Base-by-base conservation (phyloP, 2,113 vertebrate genomes). In the Hippopotamus amphibius region DNA sequence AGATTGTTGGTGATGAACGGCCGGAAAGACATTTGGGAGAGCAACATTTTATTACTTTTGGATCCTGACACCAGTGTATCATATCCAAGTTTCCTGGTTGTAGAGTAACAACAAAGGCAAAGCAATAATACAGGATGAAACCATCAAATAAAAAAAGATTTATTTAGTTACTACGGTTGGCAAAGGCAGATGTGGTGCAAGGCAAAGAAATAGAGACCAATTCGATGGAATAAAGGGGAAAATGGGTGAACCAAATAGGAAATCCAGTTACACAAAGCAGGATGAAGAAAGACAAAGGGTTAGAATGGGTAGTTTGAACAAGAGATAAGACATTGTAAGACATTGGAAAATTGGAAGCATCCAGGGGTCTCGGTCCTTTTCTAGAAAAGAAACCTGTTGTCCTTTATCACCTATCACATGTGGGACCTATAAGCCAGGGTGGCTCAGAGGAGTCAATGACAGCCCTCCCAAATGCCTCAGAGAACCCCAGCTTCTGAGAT, bases 21-120 rank as follows among this genome's bases (percentile, higher is more conserved):
- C 82, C 11, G 55, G 97, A 93, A 97, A 97, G 69, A 80, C 59
- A 82, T 97, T 96, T 97, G 93, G 79, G 71, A 97, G 97, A 96
- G 89, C 77, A 81, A 88, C 89, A 91, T 97, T 98, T 98, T 98
- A 98, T 98, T 97, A 97, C 96, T 97, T 98, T 98, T 96, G 96
- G 94, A 95, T 93, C 88, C 33, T 76, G 65, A 43, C 74, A 97
- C 97, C 96, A 94, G 81, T 95, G 93, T 76, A 91, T 98, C 93
- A 69, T 87, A 93, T 95, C 97, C 97, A 98, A 96, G 96, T 98
- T 98, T 98, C 98, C 98, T 98, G 88, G 97, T 93, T 66, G 80
- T 71, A 85, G 89, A 61, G 82, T 96, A 82, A 97, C 94, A 98
- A 97, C 90, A 97, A 98, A 97, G 97, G 92, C 91, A 97, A 97